phyloP scores from a whole-genome alignment of 2,113 vertebrate species.

The Oriolus oriolus region DNA sequence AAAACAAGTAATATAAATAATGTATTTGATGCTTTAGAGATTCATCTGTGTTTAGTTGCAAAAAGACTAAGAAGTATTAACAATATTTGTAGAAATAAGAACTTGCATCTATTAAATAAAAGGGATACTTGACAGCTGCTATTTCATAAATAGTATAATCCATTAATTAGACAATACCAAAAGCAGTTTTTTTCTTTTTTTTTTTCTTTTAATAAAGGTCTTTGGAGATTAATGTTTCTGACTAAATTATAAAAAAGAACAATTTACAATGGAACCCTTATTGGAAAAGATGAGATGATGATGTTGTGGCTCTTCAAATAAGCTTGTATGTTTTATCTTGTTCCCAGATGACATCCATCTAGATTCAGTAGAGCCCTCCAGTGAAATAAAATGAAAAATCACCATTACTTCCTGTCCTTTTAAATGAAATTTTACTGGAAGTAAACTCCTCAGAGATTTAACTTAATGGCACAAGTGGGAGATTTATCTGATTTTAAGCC shows the following conservation, averaged over 20 bases:
- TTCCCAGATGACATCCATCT: conserved; percentile 6
- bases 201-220: background rate
- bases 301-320: background rate
- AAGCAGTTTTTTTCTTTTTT: background rate
- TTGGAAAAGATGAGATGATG: background rate
- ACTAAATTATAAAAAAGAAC: background rate
- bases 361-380: background rate
- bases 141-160: background rate
- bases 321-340: background rate
- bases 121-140: background rate
- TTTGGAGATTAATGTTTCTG: background rate
- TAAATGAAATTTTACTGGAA: conserved; percentile 38
- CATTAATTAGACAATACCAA: background rate
- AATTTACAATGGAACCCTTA: background rate
- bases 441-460: background rate
- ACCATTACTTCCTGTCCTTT: background rate
- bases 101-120: background rate
- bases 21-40: background rate
- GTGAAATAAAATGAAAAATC: conserved; percentile 36
- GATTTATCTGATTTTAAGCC: background rate
- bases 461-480: background rate
- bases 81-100: background rate
- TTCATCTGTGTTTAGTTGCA: background rate
- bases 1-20: background rate
- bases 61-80: background rate